Evolutionary conservation across 2,888 invertebrate genomes (phyloP).

Genomic region (Hemistola chrysoprasaria): DNA sequence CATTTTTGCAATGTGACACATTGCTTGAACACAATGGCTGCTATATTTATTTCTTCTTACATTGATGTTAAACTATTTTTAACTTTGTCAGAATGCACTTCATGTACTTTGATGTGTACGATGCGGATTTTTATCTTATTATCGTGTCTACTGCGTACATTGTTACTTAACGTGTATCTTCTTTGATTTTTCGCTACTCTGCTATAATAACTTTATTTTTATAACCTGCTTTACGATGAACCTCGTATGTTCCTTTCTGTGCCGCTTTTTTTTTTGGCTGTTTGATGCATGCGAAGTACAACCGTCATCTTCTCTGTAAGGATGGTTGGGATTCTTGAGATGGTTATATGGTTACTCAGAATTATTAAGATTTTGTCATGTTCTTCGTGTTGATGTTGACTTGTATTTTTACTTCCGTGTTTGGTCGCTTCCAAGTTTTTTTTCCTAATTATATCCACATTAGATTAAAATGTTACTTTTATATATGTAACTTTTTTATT

Average conservation of each 20-base stretch:
- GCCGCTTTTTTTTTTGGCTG: conserved; percentile 37
- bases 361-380: conserved; percentile 14
- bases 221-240: conserved; percentile 43
- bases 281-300: conserved; percentile 34
- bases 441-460: no score
- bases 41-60: conserved; percentile 7
- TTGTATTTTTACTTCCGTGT: not conserved
- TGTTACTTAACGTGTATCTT: conserved; percentile 14
- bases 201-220: conserved; percentile 50
- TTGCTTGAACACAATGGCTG: conserved; percentile 6
- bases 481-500: not conserved
- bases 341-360: conserved; percentile 19
- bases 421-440: no score
- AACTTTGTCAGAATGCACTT: conserved; percentile 36
- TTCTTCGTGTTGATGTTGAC: conserved; percentile 5
- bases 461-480: no score
- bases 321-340: conserved; percentile 22
- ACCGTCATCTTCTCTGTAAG: conserved; percentile 36
- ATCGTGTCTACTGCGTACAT: conserved; percentile 25
- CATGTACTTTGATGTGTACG: conserved; percentile 26
- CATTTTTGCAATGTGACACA: conserved; percentile 12
- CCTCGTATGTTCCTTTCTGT: conserved; percentile 24
- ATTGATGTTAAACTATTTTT: conserved; percentile 38
- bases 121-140: conserved; percentile 52
- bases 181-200: conserved; percentile 26